These are phyloP conservation scores for Pangasianodon hypophthalmus DNA, from an alignment of 2,113 vertebrate genomes.

Conservation along the genomic window DNA sequence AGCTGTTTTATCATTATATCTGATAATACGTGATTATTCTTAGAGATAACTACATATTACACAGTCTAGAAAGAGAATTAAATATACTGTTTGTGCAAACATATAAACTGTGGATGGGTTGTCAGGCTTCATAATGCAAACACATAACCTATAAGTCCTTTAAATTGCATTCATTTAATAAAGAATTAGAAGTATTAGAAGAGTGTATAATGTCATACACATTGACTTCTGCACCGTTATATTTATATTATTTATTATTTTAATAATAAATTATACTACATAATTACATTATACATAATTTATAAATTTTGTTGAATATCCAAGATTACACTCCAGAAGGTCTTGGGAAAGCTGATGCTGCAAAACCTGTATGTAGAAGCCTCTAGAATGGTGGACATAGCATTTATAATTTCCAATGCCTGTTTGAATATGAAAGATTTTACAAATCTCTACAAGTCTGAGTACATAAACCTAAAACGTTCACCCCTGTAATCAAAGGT, in stretches of 20 bases:
- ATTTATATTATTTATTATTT: background rate
- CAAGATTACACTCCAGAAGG: background rate
- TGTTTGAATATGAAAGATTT: too few relatives aligned
- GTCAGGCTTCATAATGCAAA: background rate
- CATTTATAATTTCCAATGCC: too few relatives aligned
- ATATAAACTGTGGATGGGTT: too few relatives aligned
- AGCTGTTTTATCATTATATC: background rate
- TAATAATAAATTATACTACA: background rate
- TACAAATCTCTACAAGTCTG: too few relatives aligned
- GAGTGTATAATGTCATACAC: background rate
- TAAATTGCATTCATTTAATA: background rate
- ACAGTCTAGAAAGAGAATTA: background rate
- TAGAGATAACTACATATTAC: background rate
- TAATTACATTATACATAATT: background rate
- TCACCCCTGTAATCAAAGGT: too few relatives aligned
- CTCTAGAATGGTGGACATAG: too few relatives aligned
- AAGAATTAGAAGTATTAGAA: background rate
- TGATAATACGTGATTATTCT: background rate
- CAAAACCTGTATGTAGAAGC: background rate
- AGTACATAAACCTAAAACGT: too few relatives aligned
- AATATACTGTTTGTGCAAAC: background rate
- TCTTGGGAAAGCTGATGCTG: background rate
- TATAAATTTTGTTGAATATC: background rate
- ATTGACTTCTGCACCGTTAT: background rate
- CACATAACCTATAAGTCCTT: background rate